A percentile compares a stretch with the other conserved stretches of the same genome.
These are phyloP conservation scores for Hemichromis elongatus DNA, from an alignment of 2,113 vertebrate species.

Conservation along the genomic window DNA sequence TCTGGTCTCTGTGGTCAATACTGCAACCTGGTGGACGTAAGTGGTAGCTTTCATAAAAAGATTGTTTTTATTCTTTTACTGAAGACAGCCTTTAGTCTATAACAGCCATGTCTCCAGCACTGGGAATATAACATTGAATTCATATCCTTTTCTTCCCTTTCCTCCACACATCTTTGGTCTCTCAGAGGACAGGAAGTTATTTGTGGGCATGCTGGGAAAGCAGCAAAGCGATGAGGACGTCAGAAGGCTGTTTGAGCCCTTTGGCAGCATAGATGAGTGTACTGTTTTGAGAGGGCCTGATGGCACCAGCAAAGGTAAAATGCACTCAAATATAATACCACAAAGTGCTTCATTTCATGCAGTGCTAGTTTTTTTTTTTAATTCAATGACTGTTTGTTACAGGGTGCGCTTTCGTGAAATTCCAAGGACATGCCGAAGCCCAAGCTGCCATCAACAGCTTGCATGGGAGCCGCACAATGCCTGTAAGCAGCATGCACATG, in stretches of 20 bases:
- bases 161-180: not conserved
- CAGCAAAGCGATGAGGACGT: constrained; percentile 92
- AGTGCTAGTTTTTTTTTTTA: not conserved
- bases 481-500: constrained; percentile 65
- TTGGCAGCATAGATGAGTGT: constrained; percentile 90
- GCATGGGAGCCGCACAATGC: constrained; percentile 87
- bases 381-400: not conserved
- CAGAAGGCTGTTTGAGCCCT: constrained; percentile 88
- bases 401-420: constrained; percentile 92
- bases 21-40: constrained; percentile 58
- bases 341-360: not conserved
- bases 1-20: constrained; percentile 11
- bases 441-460: constrained; percentile 90
- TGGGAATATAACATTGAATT: not conserved
- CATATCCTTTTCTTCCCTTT: not conserved
- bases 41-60: not conserved
- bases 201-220: constrained; percentile 93
- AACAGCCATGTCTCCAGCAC: not conserved
- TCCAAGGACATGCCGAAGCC: constrained; percentile 86
- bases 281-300: constrained; percentile 89
- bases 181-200: constrained; percentile 90
- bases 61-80: not conserved
- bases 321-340: not conserved
- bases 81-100: not conserved
- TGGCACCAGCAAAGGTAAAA: constrained; percentile 87